Conservation (phyloP, 2,113 vertebrate species). For the Thalassoma bifasciatum region DNA sequence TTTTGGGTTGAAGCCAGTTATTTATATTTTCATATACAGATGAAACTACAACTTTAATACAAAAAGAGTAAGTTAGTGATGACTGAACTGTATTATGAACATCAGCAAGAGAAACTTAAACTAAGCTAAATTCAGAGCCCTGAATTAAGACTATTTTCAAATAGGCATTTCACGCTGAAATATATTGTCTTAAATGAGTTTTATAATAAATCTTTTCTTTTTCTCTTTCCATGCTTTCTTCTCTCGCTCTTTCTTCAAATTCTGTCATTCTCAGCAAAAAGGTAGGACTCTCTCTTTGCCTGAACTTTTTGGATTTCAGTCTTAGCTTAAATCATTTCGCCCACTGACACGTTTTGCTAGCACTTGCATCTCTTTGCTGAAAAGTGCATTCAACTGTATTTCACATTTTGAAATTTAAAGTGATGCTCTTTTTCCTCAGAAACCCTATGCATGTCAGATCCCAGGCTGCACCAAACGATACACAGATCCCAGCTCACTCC, state of each 20-base stretch:
- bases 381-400: not conserved
- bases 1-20: too few relatives aligned
- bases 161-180: not conserved
- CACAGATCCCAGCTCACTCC: conserved; percentile 97
- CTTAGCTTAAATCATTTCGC: not conserved
- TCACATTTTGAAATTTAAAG: not conserved
- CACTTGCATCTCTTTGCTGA: not conserved
- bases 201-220: conserved; percentile 49
- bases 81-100: too few relatives aligned
- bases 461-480: conserved; percentile 98
- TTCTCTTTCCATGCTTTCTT: conserved; percentile 59
- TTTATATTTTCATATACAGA: too few relatives aligned
- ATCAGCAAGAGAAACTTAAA: too few relatives aligned
- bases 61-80: too few relatives aligned
- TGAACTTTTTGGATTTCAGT: conserved; percentile 51
- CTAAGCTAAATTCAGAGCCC: not conserved
- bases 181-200: not conserved
- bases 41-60: too few relatives aligned
- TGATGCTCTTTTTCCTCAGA: conserved; percentile 79
- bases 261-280: conserved; percentile 79
- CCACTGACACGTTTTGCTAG: not conserved
- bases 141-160: not conserved
- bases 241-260: conserved; percentile 57
- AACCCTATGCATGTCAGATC: conserved; percentile 98
- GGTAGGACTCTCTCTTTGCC: conserved; percentile 78